phyloP scores from a whole-genome alignment of 2,888 invertebrate species.

The Drosophila kuntzei region DNA sequence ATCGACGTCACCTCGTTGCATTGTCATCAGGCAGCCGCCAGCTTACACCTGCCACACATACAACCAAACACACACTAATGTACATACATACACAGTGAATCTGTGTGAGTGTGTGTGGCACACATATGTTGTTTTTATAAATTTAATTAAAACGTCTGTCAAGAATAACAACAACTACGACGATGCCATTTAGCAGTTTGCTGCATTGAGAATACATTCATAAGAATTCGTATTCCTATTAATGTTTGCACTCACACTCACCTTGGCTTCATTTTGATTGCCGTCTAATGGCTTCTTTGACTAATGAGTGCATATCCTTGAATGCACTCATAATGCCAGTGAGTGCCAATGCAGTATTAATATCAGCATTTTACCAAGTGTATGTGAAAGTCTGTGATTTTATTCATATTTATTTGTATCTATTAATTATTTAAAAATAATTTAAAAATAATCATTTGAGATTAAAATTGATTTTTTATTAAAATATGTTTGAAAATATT shows the following conservation, averaged over 20 bases:
- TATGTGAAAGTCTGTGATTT: neutral
- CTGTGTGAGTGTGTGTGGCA: constrained; percentile 4
- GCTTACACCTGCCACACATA: constrained; percentile 10
- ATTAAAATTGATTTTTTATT: too few species aligned
- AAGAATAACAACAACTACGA: constrained; percentile 10
- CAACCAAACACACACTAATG: neutral
- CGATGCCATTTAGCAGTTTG: constrained; percentile 13
- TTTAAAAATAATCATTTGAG: too few species aligned
- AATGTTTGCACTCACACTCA: neutral
- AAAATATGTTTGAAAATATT: too few species aligned
- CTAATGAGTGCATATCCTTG: neutral
- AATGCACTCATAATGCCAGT: neutral
- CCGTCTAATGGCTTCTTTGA: neutral
- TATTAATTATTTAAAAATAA: too few species aligned
- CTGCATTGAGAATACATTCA: constrained; percentile 1
- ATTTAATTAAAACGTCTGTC: constrained; percentile 51
- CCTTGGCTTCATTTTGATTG: neutral
- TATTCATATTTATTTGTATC: neutral
- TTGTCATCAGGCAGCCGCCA: constrained; percentile 43
- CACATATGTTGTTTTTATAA: constrained; percentile 29
- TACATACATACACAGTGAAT: neutral
- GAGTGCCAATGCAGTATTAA: neutral
- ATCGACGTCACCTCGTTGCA: constrained; percentile 55
- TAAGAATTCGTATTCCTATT: neutral
- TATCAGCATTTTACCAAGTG: too few species aligned